These are phyloP conservation scores for Drosophila borealis DNA, from an alignment of 2,888 invertebrate genomes.

Conservation along the genomic window DNA sequence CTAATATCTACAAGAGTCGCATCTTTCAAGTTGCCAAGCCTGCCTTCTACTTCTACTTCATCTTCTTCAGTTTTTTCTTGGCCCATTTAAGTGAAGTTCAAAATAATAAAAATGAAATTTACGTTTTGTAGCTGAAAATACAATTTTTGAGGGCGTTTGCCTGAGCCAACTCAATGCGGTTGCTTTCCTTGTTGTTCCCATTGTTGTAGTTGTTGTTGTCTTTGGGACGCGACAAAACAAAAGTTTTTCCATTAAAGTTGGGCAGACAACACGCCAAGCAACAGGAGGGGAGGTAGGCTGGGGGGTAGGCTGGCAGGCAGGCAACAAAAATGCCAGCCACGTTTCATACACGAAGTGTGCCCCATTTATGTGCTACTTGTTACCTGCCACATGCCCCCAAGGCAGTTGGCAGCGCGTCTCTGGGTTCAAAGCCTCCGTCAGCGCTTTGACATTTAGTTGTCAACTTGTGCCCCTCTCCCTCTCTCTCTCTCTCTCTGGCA, in stretches of 20 bases:
- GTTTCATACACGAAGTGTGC: constrained; percentile 56
- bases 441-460: constrained; percentile 51
- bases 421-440: constrained; percentile 43
- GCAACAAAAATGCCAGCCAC: constrained; percentile 28
- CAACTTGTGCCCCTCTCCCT: constrained; percentile 13
- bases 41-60: background rate
- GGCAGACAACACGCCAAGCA: constrained; percentile 46
- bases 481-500: background rate
- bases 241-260: constrained; percentile 82
- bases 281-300: background rate
- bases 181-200: constrained; percentile 11
- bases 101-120: constrained; percentile 67
- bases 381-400: constrained; percentile 56
- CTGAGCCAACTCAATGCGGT: constrained; percentile 1
- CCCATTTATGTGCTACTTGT: constrained; percentile 76
- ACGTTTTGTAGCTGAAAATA: constrained; percentile 54
- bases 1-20: constrained; percentile 10
- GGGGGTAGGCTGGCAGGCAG: background rate
- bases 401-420: constrained; percentile 20
- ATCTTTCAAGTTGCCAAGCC: background rate
- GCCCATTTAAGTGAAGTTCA: constrained; percentile 44
- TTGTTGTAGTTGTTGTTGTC: constrained; percentile 34
- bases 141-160: constrained; percentile 50
- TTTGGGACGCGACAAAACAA: constrained; percentile 68
- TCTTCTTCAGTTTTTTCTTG: background rate